Conservation (phyloP, 1,140 invertebrate species). For the Octopus bimaculoides region DNA sequence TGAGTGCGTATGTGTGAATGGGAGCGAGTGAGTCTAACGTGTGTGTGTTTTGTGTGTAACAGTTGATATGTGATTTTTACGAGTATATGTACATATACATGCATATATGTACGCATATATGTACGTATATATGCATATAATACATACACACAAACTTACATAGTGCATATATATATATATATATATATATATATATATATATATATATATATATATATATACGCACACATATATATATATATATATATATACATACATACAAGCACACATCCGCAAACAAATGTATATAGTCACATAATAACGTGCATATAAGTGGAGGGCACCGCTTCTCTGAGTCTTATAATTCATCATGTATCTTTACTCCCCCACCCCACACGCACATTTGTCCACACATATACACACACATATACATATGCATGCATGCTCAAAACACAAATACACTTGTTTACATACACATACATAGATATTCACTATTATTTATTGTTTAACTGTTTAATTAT, state of each 20-base stretch:
- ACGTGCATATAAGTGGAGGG: background rate
- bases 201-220: background rate
- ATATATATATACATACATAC: background rate
- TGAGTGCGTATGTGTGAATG: too few species aligned
- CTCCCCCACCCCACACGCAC: background rate
- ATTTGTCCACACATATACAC: background rate
- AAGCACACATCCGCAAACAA: background rate
- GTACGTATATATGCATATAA: background rate
- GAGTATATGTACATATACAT: too few species aligned
- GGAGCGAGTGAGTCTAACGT: too few species aligned
- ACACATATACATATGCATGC: background rate
- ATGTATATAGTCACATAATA: background rate
- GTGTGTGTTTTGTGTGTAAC: too few species aligned
- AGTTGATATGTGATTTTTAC: too few species aligned
- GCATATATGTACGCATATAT: background rate
- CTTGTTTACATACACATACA: too few species aligned
- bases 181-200: background rate
- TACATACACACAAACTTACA: background rate
- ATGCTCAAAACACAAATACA: background rate
- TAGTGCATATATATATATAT: background rate
- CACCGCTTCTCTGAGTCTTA: background rate
- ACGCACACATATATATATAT: conserved; percentile 2
- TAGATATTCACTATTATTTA: too few species aligned
- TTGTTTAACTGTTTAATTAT: too few species aligned
- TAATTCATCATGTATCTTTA: background rate